These are phyloP conservation scores for Oscheius myriophilus DNA, from an alignment of 2,888 invertebrate genomes.

Conservation along the genomic window DNA sequence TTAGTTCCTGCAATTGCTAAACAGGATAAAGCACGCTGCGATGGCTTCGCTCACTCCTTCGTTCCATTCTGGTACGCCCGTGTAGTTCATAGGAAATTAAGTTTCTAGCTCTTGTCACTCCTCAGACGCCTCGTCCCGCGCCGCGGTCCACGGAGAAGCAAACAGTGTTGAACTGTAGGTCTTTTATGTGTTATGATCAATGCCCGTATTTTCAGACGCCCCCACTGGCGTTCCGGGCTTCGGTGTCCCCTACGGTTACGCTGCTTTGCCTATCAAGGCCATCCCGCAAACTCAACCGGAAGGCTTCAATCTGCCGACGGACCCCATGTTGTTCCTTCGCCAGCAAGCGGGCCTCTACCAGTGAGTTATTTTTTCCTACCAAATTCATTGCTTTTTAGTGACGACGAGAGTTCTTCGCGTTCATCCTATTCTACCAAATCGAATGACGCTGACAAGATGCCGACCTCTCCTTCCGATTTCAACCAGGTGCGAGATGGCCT, in stretches of 20 bases:
- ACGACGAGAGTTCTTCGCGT: no score
- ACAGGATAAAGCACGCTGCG: conserved; percentile 23
- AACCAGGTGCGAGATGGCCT: no score
- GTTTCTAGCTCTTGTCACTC: neutral
- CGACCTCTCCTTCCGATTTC: no score
- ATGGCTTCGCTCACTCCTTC: conserved; percentile 30
- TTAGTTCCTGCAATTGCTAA: conserved; percentile 24
- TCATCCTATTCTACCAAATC: no score
- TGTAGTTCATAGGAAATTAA: neutral
- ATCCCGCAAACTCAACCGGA: neutral
- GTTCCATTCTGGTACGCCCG: neutral
- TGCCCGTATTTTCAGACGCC: no score
- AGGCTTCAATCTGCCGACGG: neutral
- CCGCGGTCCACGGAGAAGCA: neutral
- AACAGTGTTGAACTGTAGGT: no score
- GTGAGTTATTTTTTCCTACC: no score
- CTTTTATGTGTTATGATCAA: no score
- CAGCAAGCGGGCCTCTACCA: neutral
- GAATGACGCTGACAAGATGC: no score
- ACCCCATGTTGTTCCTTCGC: neutral
- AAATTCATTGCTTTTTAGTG: no score
- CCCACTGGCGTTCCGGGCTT: neutral
- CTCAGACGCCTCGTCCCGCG: neutral
- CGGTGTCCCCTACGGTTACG: neutral
- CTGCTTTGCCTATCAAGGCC: neutral